Conservation (phyloP, 2,888 invertebrate species). For the Phoenoteleia sp. region DNA sequence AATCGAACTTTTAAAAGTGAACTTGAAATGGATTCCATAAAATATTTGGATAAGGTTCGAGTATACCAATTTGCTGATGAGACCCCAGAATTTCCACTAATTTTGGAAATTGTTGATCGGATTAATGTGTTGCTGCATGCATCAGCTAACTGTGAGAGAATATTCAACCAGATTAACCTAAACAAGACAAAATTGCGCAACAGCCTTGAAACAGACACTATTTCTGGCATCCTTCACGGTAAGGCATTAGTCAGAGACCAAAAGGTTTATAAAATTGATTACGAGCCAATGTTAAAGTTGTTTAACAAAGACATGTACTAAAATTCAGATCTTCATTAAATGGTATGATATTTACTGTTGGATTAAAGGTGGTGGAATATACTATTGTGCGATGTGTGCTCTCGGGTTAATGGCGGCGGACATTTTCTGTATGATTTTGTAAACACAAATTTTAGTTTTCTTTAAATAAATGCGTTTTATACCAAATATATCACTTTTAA, state of each 20-base stretch:
- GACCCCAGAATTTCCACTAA: constrained; percentile 24
- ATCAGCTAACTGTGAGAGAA: constrained; percentile 48
- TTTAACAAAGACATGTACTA: no score
- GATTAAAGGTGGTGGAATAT: no score
- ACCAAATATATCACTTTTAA: no score
- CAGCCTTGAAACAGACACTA: constrained; percentile 35
- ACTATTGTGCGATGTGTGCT: no score
- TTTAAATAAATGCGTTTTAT: no score
- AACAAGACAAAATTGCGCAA: constrained; percentile 48
- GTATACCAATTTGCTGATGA: background rate
- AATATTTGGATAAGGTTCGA: constrained; percentile 40
- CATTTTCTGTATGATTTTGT: no score
- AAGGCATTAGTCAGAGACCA: constrained; percentile 31
- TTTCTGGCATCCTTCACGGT: constrained; percentile 31
- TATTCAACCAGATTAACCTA: constrained; percentile 45
- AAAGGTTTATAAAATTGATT: constrained; percentile 16
- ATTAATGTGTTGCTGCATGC: constrained; percentile 21
- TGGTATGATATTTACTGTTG: no score
- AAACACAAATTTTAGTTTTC: no score
- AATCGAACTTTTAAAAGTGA: constrained; percentile 43
- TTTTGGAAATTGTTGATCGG: constrained; percentile 8
- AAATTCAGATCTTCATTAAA: no score
- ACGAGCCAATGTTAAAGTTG: no score
- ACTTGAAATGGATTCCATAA: background rate
- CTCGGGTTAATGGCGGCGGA: no score